phyloP scores from a whole-genome alignment of 1,140 invertebrate species.

The Meloidogyne floridensis region DNA sequence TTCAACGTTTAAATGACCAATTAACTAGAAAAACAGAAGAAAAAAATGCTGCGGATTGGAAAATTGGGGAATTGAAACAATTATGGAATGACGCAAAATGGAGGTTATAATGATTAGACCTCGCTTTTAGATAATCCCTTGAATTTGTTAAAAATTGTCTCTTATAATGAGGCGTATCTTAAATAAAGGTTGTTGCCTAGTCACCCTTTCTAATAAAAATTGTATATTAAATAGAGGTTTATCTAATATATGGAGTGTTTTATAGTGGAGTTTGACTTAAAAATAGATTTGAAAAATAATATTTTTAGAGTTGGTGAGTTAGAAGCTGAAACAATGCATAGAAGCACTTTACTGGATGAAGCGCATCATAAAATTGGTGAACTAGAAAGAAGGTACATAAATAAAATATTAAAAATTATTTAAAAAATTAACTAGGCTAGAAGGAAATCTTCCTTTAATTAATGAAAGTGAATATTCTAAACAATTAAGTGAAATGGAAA shows the following conservation, averaged over 20 bases:
- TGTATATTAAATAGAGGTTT: too few species aligned
- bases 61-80: constrained; percentile 44
- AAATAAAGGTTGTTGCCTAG: too few species aligned
- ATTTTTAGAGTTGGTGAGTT: constrained; percentile 46
- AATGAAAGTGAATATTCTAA: constrained; percentile 10
- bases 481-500: constrained; percentile 12
- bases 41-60: constrained; percentile 30
- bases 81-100: constrained; percentile 56
- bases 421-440: neutral
- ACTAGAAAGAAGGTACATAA: constrained; percentile 23
- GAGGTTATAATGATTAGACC: too few species aligned
- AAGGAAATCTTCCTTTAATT: neutral
- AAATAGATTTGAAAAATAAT: neutral
- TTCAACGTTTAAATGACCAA: constrained; percentile 37
- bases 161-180: too few species aligned
- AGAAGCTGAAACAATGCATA: constrained; percentile 46
- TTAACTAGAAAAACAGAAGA: constrained; percentile 26
- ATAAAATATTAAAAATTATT: neutral
- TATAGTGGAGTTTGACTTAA: constrained; percentile 46
- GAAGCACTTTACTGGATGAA: constrained; percentile 38
- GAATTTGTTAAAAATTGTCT: too few species aligned
- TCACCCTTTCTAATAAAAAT: too few species aligned
- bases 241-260: constrained; percentile 44
- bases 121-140: too few species aligned
- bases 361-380: constrained; percentile 45